Conservation (phyloP, 2,888 invertebrate genomes). For the Eristalis arbustorum region DNA sequence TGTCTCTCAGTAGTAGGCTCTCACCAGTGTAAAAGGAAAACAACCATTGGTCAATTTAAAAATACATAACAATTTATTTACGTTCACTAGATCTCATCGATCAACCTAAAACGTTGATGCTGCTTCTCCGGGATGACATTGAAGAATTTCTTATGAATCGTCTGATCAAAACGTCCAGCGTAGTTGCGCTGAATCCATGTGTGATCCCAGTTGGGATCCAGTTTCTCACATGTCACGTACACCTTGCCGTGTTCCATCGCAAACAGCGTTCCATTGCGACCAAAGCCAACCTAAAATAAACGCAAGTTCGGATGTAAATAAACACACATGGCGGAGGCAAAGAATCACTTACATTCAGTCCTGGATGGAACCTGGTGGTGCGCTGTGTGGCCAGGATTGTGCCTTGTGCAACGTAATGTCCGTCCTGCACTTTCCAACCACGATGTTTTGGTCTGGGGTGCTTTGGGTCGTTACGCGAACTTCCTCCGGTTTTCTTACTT, state of each 20-base stretch:
- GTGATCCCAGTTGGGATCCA: slow-evolving; percentile 89
- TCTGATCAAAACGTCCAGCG: slow-evolving; percentile 83
- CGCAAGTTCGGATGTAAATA: too few species aligned
- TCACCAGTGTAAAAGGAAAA: too few species aligned
- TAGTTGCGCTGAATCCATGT: slow-evolving; percentile 86
- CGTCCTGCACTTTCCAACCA: slow-evolving; percentile 89
- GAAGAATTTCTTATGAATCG: slow-evolving; percentile 91
- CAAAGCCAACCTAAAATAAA: slow-evolving; percentile 87
- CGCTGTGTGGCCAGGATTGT: slow-evolving; percentile 86
- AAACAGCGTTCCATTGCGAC: slow-evolving; percentile 88
- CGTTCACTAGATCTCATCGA: slow-evolving; percentile 84
- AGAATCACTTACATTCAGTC: slow-evolving; percentile 84
- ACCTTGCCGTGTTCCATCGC: slow-evolving; percentile 91
- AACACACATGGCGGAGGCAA: background rate
- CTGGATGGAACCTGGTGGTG: slow-evolving; percentile 88
- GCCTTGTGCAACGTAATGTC: slow-evolving; percentile 84
- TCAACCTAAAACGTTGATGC: slow-evolving; percentile 88
- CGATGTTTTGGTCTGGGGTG: slow-evolving; percentile 88
- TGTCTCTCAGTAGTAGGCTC: too few species aligned
- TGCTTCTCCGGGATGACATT: slow-evolving; percentile 90
- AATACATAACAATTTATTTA: slow-evolving; percentile 30
- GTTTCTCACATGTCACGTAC: slow-evolving; percentile 89
- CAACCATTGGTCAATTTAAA: background rate
- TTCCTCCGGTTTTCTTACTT: slow-evolving; percentile 88
- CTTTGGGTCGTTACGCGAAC: slow-evolving; percentile 85